Base-by-base conservation (phyloP, 2,888 invertebrate genomes). In the Trichacis sp. region DNA sequence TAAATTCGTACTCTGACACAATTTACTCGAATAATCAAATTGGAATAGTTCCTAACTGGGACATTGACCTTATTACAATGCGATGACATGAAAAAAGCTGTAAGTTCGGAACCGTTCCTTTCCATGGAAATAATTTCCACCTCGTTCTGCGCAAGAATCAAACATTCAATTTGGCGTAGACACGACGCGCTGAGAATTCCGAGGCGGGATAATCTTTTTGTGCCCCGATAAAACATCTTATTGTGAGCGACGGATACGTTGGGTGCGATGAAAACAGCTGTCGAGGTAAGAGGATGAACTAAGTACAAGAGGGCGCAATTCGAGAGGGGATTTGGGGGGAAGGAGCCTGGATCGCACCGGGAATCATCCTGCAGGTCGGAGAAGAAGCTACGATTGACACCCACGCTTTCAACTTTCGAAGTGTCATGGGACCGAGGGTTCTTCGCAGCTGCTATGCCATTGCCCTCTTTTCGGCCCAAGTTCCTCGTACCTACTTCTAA, bases 341-440 rank as follows among this genome's bases (percentile, higher is more conserved):
- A 57, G 62, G 33, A 33, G 33, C 33, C n/a, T n/a, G 33, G 11
- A 11, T 33, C 8, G 33, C n/a, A 33, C 33, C 33, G n/a, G n/a
- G 33, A n/a, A 18, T 20, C n/a, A 45, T 45, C 45, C 14, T 19
- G 17, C 54, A 54, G 57, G 51, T 57, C 52, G 52, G 33, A 46
- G 62, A 65, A 70, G 57, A 64, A 66, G 62, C 45, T 15, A 12
- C n/a, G 45, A 45, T 20, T 12, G 45, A 65, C 78, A 73, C 77
- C 79, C 71, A 77, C 79, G 75, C 75, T 73, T 71, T 76, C 64
- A 69, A 69, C 57, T 66, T 66, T 70, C 50, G 30, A 51, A 54
- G 59, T 60, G 61, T 58, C 61, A 60, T 29, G 53, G 64, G 53
- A 29, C 29, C 48, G 12, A 17, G n/a, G 51, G 55, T 53, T 64